phyloP scores from a whole-genome alignment of 1,140 invertebrate genomes.

The Branchinecta lindahli region DNA sequence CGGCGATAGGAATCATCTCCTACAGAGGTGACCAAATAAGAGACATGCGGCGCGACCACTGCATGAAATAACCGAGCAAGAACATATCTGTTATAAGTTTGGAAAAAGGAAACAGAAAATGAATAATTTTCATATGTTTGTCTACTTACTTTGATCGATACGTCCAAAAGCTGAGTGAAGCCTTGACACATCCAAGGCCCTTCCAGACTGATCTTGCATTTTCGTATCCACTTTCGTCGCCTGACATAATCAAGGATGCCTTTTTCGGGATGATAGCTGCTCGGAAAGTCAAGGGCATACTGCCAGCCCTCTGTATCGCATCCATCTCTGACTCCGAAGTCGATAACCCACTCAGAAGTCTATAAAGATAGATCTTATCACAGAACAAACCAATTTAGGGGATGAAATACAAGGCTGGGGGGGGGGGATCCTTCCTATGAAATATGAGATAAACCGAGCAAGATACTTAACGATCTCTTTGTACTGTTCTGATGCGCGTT shows the following conservation, averaged over 20 bases:
- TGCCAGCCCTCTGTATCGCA: slow-evolving; percentile 84
- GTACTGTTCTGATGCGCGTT: too few relatives aligned
- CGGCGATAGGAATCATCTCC: too few relatives aligned
- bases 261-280: slow-evolving; percentile 64
- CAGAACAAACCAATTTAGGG: background rate
- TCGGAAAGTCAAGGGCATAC: slow-evolving; percentile 78
- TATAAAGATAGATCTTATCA: slow-evolving; percentile 26
- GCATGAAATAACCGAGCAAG: too few relatives aligned
- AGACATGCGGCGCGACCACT: too few relatives aligned
- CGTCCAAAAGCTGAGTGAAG: slow-evolving; percentile 61
- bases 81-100: too few relatives aligned
- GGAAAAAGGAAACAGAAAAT: too few relatives aligned
- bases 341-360: slow-evolving; percentile 75
- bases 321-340: slow-evolving; percentile 71
- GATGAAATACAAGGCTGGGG: too few relatives aligned
- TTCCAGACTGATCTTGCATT: slow-evolving; percentile 57
- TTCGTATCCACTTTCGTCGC: slow-evolving; percentile 64
- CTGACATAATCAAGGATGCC: slow-evolving; percentile 74
- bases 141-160: slow-evolving; percentile 49
- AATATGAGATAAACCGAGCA: too few relatives aligned
- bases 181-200: slow-evolving; percentile 76
- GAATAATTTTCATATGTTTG: too few relatives aligned
- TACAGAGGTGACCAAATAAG: too few relatives aligned
- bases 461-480: too few relatives aligned
- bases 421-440: too few relatives aligned